phyloP scores from a whole-genome alignment of 2,113 vertebrate genomes.

The Tringa solitaria region DNA sequence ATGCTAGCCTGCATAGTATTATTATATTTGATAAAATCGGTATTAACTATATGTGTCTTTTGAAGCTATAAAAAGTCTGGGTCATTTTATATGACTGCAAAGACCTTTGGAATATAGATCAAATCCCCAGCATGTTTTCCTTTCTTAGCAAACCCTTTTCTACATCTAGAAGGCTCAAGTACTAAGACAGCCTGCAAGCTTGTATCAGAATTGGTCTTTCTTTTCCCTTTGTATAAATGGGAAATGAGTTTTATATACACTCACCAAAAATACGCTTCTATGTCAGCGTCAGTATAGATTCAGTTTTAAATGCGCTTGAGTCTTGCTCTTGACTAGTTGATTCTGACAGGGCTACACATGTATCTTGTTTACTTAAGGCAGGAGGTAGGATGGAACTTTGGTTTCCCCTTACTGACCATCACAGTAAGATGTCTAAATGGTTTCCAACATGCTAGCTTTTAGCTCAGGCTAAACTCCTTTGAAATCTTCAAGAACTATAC shows the following conservation, averaged over 20 bases:
- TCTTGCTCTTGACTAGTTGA: slow-evolving; percentile 17
- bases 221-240: slow-evolving; percentile 26
- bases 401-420: slow-evolving; percentile 39
- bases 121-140: slow-evolving; percentile 69
- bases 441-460: slow-evolving; percentile 3
- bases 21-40: slow-evolving; percentile 65
- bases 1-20: slow-evolving; percentile 26
- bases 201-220: background rate
- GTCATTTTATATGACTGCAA: slow-evolving; percentile 66
- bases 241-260: background rate
- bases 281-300: background rate
- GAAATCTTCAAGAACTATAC: background rate
- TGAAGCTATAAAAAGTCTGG: slow-evolving; percentile 60
- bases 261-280: background rate
- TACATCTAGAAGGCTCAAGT: slow-evolving; percentile 45
- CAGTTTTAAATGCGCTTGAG: background rate
- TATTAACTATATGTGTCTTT: slow-evolving; percentile 63
- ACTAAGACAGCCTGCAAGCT: background rate
- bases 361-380: slow-evolving; percentile 50
- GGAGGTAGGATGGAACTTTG: slow-evolving; percentile 15
- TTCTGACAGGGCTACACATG: slow-evolving; percentile 41
- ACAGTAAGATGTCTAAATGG: background rate
- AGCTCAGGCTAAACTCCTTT: background rate
- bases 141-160: slow-evolving; percentile 65
- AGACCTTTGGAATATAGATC: slow-evolving; percentile 67